Base-by-base conservation (phyloP, 2,888 invertebrate species). In the Suillia variegata region DNA sequence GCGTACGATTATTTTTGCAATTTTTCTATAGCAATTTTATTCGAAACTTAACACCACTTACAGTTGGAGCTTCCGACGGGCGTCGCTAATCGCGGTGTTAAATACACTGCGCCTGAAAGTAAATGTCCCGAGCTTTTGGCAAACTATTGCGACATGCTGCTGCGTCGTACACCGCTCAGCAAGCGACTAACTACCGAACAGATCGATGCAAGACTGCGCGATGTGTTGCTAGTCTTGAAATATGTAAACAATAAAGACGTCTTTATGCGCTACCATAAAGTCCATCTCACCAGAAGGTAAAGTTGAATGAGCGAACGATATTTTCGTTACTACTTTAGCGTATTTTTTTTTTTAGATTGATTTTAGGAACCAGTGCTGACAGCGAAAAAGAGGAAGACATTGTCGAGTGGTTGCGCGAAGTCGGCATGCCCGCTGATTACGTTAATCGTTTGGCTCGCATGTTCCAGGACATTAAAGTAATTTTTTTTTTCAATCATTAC, bases 221-320 rank as follows among this genome's bases (percentile, higher is more conserved):
- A 98, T 85, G 96, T 99, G 70, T 84, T 99, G 66, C 85, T 99
- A 79, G 97, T 99, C 67, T 86, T 99, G 67, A 99, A 99, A 82
- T 99, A 99, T 83, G 96, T 99, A 68, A 94, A 95, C 81, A 99
- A 98, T 83, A 99, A 99, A 82, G 99, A 99, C 85, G 98, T 99
- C 24, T 99, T 99, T 82, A 99, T 99, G 98, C 87, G 98, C 69
- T 99, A 97, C 82, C 98, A 99, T 82, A 98, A 99, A 82, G 97
- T 96, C 50, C 98, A 99, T 84, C 85, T 99, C 66, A 98, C 98
- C 6, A 86, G 99, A 74, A 88, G 87, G 73, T 82, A 65, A 69
- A 38, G 10, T 10, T 38, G 26, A 26, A 26, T n/a, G 10, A 26
- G 26, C 10, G 10, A 26, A 5, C 26, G 26, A 10, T 38, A 8